Conservation (phyloP, 2,888 invertebrate genomes). For the Achlya flavicornis region DNA sequence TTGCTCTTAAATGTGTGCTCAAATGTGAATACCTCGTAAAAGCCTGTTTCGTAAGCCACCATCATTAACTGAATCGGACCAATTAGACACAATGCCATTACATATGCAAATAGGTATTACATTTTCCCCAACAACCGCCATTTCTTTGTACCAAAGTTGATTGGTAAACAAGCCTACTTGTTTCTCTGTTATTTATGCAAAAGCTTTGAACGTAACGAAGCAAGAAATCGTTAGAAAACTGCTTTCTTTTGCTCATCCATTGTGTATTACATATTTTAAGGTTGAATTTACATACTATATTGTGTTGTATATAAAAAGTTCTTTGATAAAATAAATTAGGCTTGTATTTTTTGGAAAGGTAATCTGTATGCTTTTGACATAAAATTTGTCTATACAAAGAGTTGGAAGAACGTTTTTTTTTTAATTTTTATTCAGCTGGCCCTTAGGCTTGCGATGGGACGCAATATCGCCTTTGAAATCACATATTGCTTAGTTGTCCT, state of each 20-base stretch:
- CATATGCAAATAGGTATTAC: constrained; percentile 20
- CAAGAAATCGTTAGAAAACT: constrained; percentile 24
- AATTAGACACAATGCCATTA: neutral
- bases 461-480: no score
- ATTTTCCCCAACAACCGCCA: constrained; percentile 1
- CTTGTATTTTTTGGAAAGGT: neutral
- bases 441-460: no score
- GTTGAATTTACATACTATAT: neutral
- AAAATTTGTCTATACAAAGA: no score
- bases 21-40: no score
- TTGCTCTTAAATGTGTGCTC: no score
- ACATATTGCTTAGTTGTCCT: no score
- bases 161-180: constrained; percentile 23
- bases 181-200: constrained; percentile 26
- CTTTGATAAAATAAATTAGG: neutral
- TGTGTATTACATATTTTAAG: constrained; percentile 2
- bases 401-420: no score
- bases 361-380: neutral
- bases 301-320: neutral
- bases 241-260: constrained; percentile 16
- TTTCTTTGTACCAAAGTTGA: constrained; percentile 17
- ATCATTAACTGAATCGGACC: no score
- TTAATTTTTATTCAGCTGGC: no score
- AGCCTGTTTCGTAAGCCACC: no score
- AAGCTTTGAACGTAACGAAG: constrained; percentile 21